These are phyloP conservation scores for Polypterus senegalus DNA, from an alignment of 2,113 vertebrate genomes.

Conservation along the genomic window DNA sequence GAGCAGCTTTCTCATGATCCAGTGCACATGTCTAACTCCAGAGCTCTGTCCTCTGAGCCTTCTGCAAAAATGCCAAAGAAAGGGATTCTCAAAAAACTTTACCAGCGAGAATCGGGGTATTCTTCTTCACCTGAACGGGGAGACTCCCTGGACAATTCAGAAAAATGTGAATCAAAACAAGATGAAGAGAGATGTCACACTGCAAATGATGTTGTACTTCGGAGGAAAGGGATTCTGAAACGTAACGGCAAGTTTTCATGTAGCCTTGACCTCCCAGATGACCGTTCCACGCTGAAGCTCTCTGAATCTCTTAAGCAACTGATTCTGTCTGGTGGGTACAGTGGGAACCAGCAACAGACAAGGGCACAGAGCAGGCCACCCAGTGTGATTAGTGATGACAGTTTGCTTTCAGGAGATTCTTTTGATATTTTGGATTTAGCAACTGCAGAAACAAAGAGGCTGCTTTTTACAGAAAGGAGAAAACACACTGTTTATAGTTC, in stretches of 20 bases:
- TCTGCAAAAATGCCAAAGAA: conserved; percentile 56
- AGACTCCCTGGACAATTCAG: conserved; percentile 12
- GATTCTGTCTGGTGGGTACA: conserved; percentile 16
- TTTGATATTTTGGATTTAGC: conserved; percentile 51
- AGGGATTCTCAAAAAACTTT: conserved; percentile 54
- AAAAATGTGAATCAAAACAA: conserved; percentile 14
- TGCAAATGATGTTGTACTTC: conserved; percentile 32
- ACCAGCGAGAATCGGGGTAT: conserved; percentile 34
- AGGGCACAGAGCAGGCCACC: conserved; percentile 38
- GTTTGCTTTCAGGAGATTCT: conserved; percentile 52
- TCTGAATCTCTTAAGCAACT: conserved; percentile 40
- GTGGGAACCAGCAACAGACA: not conserved
- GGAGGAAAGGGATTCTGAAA: conserved; percentile 56
- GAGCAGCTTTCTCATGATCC: conserved; percentile 26
- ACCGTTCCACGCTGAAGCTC: conserved; percentile 20
- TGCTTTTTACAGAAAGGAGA: conserved; percentile 27
- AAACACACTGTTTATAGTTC: conserved; percentile 32
- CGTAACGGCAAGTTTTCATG: conserved; percentile 51
- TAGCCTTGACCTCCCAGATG: conserved; percentile 45
- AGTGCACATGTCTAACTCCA: not conserved
- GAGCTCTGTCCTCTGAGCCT: conserved; percentile 2
- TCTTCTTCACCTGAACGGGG: conserved; percentile 30
- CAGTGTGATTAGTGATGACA: conserved; percentile 55
- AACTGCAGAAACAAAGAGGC: conserved; percentile 25
- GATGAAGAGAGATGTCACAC: conserved; percentile 25